Conservation (phyloP, 2,888 invertebrate species). For the Resseliella maxima region DNA sequence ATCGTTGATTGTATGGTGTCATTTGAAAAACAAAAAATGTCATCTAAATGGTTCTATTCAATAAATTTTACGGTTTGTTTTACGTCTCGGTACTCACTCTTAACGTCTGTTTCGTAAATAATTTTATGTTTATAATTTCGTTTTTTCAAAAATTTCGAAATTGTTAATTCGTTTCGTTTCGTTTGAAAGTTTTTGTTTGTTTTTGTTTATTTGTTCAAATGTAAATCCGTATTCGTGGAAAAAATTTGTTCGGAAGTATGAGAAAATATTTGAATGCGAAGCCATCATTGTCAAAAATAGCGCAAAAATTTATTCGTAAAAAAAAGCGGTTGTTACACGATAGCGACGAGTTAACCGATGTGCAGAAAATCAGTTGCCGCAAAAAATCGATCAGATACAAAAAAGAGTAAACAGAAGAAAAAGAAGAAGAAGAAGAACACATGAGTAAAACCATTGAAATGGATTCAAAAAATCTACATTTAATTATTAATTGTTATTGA, state of each 20-base stretch:
- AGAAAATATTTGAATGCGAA: slow-evolving; percentile 7
- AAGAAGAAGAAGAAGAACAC: background rate
- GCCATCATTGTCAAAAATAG: background rate
- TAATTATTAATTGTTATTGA: background rate
- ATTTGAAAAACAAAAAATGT: background rate
- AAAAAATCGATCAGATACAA: background rate
- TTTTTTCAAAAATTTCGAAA: too few species aligned
- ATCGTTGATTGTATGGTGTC: slow-evolving; percentile 18
- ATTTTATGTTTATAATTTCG: slow-evolving; percentile 19
- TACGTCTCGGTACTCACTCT: slow-evolving; percentile 66
- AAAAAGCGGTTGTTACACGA: background rate
- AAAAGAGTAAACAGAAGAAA: background rate
- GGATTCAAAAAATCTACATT: background rate
- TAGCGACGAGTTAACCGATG: slow-evolving; percentile 1
- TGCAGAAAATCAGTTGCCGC: slow-evolving; percentile 27
- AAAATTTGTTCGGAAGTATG: background rate
- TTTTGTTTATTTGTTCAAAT: background rate
- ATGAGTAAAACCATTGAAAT: background rate
- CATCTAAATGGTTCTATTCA: slow-evolving; percentile 17
- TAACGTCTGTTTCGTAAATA: slow-evolving; percentile 64
- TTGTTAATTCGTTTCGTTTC: background rate
- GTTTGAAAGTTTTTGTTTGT: background rate
- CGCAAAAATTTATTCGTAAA: background rate
- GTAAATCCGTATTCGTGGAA: background rate
- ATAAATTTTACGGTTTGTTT: slow-evolving; percentile 18